Conservation (phyloP, 1,140 invertebrate species). For the Yoshiicerus persimilis region DNA sequence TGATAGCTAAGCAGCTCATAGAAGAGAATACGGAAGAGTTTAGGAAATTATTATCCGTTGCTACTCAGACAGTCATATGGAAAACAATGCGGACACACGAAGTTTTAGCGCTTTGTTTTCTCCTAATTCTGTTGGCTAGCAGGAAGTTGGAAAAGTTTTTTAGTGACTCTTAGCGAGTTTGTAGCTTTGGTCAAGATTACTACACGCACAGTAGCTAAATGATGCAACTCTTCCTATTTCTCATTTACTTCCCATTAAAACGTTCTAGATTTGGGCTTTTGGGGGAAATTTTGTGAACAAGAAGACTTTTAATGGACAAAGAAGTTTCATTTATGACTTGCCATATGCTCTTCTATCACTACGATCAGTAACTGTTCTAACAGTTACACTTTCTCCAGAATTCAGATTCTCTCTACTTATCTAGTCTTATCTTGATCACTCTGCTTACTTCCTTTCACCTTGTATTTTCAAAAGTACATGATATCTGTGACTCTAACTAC, state of each 20-base stretch:
- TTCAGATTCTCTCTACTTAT: neutral
- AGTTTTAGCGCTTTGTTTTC: neutral
- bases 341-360: neutral
- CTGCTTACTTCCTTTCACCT: neutral
- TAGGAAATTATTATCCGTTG: neutral
- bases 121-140: neutral
- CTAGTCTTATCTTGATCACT: neutral
- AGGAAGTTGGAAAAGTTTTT: neutral
- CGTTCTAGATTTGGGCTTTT: neutral
- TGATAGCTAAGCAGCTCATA: no score
- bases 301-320: neutral
- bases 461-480: neutral
- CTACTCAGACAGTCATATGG: neutral
- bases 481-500: neutral
- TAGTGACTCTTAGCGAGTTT: neutral
- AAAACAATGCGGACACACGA: neutral
- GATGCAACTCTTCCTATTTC: slow-evolving; percentile 16
- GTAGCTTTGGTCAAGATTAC: neutral
- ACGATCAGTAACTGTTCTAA: neutral
- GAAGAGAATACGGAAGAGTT: no score
- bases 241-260: slow-evolving; percentile 18
- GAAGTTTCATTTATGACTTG: slow-evolving; percentile 14
- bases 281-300: neutral
- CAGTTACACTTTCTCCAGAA: neutral
- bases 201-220: neutral